Evolutionary conservation across 2,888 invertebrate genomes (phyloP).

Genomic region (Pterostichus niger): DNA sequence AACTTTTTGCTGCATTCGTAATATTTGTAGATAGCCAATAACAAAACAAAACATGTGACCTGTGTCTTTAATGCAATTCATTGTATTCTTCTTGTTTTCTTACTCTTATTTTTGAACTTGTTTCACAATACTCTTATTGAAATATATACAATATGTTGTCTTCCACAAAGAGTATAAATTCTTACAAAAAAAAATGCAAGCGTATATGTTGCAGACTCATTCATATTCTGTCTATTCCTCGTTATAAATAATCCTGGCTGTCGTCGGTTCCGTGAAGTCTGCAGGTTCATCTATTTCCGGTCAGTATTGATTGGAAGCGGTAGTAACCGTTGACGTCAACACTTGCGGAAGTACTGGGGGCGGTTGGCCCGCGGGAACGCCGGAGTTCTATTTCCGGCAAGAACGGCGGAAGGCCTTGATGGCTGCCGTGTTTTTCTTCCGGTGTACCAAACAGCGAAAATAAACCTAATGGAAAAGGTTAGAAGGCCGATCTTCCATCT

Average conservation of each 20-base stretch:
- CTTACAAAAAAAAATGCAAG: no score
- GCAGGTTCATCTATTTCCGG: constrained; percentile 59
- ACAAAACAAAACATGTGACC: no score
- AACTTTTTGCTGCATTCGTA: no score
- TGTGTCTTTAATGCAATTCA: no score
- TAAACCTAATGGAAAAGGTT: constrained; percentile 2
- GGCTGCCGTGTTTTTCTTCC: constrained; percentile 66
- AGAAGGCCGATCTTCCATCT: constrained; percentile 11
- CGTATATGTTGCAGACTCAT: neutral
- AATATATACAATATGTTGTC: no score
- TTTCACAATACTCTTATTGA: no score
- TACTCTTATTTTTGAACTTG: no score
- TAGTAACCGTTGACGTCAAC: constrained; percentile 59
- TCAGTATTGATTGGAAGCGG: constrained; percentile 59
- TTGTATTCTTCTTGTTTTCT: no score
- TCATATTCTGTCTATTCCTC: neutral
- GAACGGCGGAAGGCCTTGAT: constrained; percentile 66
- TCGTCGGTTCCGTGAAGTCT: constrained; percentile 33
- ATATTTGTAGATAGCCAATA: no score
- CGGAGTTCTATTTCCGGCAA: constrained; percentile 64
- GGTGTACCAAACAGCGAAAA: constrained; percentile 27
- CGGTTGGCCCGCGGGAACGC: constrained; percentile 24
- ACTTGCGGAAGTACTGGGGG: constrained; percentile 58
- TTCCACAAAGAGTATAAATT: no score
- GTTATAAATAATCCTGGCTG: constrained; percentile 52